Evolutionary conservation across 2,113 vertebrate genomes (phyloP).

Genomic region (Neotoma lepida): DNA sequence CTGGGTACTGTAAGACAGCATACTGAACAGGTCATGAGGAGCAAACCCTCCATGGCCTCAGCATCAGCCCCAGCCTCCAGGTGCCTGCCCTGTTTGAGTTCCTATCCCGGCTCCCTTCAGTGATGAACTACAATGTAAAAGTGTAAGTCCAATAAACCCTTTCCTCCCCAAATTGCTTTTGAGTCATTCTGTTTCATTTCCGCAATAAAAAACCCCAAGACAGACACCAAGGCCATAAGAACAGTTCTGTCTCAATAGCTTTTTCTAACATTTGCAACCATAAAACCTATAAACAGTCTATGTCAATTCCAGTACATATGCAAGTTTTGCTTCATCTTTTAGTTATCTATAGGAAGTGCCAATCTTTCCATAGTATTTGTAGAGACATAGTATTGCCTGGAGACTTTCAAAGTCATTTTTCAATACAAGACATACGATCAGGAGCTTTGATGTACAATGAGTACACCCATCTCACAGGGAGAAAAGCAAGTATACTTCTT

Average conservation of each 20-base stretch:
- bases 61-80: too few species aligned
- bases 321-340: constrained; percentile 23
- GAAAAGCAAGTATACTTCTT: not conserved
- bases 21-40: too few species aligned
- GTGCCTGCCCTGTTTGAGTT: too few species aligned
- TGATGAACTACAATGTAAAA: too few species aligned
- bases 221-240: not conserved
- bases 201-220: too few species aligned
- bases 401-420: not conserved
- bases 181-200: too few species aligned
- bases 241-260: not conserved
- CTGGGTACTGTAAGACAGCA: too few species aligned
- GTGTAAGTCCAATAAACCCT: too few species aligned
- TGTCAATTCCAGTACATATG: not conserved
- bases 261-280: not conserved
- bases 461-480: not conserved
- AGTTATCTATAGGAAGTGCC: not conserved
- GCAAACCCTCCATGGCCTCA: too few species aligned
- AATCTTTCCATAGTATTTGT: not conserved
- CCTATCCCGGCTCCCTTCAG: too few species aligned
- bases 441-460: not conserved
- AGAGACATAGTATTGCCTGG: not conserved
- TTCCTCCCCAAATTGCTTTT: too few species aligned
- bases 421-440: not conserved
- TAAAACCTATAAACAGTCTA: not conserved